phyloP scores from a whole-genome alignment of 2,113 vertebrate genomes.

The Gambusia holbrooki region DNA sequence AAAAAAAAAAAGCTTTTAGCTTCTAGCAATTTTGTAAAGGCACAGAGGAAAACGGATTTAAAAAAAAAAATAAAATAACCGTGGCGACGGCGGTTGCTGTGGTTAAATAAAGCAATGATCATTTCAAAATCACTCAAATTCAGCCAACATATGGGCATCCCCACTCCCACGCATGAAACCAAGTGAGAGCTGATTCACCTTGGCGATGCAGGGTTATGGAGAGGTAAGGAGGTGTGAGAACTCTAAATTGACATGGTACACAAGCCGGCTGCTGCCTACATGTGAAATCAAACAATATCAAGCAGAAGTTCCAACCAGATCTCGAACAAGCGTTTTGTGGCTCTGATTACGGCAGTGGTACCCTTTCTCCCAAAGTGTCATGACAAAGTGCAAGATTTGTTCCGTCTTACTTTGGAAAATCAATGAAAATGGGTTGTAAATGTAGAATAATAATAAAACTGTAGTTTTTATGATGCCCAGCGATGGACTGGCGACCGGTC shows the following conservation, averaged over 20 bases:
- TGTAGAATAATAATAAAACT: background rate
- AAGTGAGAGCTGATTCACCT: conserved; percentile 29
- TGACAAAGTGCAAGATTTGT: background rate
- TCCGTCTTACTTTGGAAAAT: background rate
- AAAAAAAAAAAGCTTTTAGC: background rate
- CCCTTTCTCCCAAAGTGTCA: background rate
- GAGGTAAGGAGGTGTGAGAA: conserved; percentile 74
- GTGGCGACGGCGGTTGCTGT: background rate
- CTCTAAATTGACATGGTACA: conserved; percentile 44
- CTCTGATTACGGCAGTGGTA: background rate
- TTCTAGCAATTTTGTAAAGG: background rate
- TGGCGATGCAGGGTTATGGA: conserved; percentile 33
- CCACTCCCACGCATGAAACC: conserved; percentile 24
- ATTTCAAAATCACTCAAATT: background rate
- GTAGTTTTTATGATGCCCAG: background rate
- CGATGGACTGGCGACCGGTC: too few relatives aligned
- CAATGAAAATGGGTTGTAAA: background rate
- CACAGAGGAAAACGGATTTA: background rate
- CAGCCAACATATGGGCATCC: conserved; percentile 19
- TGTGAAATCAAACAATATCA: background rate
- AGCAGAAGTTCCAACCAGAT: background rate
- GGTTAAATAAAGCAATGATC: background rate
- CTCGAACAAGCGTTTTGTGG: background rate
- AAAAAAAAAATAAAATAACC: too few relatives aligned
- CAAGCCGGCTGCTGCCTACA: conserved; percentile 46